Conservation (phyloP, 2,797 vertebrate genomes). For the Dicrostonyx torquatus region DNA sequence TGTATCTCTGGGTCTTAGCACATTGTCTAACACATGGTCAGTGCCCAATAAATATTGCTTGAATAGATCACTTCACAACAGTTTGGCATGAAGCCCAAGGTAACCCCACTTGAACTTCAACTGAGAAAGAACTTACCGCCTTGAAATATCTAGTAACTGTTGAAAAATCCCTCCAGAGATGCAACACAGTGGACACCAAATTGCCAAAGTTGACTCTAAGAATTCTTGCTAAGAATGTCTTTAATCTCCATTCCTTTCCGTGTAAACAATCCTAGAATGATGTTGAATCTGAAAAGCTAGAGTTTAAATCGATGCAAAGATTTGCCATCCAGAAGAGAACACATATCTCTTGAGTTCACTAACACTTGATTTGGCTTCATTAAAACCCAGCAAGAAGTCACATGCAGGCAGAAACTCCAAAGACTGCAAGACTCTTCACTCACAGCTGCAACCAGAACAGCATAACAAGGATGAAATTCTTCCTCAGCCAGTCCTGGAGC, state of each 20-base stretch:
- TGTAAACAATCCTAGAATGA: neutral
- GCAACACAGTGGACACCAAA: neutral
- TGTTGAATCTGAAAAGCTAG: neutral
- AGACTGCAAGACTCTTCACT: slow-evolving; percentile 2
- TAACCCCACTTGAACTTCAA: neutral
- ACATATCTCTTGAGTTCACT: neutral
- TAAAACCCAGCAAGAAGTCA: neutral
- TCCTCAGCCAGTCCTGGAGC: neutral
- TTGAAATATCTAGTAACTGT: neutral
- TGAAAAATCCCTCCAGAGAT: neutral
- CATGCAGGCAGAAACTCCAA: neutral
- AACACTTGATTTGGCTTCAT: neutral
- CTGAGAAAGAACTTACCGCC: neutral
- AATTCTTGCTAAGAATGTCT: slow-evolving; percentile 34
- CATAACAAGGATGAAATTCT: slow-evolving; percentile 63
- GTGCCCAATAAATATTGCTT: neutral
- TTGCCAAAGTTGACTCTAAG: neutral
- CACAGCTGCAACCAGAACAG: slow-evolving; percentile 45
- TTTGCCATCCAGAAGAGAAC: neutral
- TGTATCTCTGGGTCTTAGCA: neutral
- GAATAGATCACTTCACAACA: neutral
- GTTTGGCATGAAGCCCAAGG: neutral
- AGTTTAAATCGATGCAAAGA: neutral
- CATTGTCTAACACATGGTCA: neutral
- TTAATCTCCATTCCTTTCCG: neutral